Evolutionary conservation across 1,140 invertebrate genomes (phyloP).

Genomic region (Microplitis demolitor): DNA sequence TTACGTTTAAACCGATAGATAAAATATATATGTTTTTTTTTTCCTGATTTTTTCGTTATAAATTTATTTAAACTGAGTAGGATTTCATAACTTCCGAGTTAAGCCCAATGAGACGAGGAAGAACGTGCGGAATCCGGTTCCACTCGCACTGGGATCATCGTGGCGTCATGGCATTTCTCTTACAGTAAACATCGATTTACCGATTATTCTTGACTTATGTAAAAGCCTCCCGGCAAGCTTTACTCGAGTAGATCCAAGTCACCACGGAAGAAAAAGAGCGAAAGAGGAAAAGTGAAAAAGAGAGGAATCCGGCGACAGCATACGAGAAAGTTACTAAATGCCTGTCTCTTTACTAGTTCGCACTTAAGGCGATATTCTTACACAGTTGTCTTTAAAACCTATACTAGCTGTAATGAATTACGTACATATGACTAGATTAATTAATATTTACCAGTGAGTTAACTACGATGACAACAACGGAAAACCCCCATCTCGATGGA

Average conservation of each 20-base stretch:
- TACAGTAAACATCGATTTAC: constrained; percentile 24
- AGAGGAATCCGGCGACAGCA: constrained; percentile 13
- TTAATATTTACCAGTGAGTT: constrained; percentile 26
- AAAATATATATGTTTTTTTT: neutral
- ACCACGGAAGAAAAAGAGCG: constrained; percentile 17
- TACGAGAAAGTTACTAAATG: constrained; percentile 33
- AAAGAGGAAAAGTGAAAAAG: constrained; percentile 25
- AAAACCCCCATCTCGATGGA: neutral
- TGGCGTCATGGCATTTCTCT: constrained; percentile 24
- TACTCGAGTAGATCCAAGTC: constrained; percentile 1
- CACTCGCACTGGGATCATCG: constrained; percentile 13
- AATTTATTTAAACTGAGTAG: neutral
- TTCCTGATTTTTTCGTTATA: neutral
- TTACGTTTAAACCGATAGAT: neutral
- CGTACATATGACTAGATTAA: constrained; percentile 14
- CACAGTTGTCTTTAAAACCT: neutral
- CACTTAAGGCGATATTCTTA: constrained; percentile 22
- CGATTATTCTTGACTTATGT: constrained; percentile 24
- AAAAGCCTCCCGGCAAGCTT: constrained; percentile 9
- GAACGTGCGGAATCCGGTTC: constrained; percentile 23
- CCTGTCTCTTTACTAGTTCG: constrained; percentile 13
- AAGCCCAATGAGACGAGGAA: constrained; percentile 2
- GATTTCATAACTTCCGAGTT: constrained; percentile 13
- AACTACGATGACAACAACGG: constrained; percentile 15
- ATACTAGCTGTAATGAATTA: constrained; percentile 9